Conservation (phyloP, 1,140 invertebrate genomes). For the Aphelinus atriplicis region DNA sequence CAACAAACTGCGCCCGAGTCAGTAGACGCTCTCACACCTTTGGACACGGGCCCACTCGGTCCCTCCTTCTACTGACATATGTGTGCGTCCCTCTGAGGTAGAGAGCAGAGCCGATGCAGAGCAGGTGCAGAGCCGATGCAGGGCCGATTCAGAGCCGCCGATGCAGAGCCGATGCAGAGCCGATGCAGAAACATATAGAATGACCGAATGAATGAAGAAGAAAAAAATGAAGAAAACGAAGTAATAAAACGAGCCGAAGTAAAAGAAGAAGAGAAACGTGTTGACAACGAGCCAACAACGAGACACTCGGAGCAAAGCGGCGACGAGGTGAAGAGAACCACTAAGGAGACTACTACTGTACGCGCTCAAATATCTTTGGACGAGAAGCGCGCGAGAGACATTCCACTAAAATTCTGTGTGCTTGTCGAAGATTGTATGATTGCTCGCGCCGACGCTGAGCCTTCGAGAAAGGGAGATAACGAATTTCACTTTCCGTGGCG, state of each 20-base stretch:
- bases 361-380: background rate
- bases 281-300: background rate
- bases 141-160: too few species aligned
- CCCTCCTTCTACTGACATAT: background rate
- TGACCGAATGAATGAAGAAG: background rate
- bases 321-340: too few species aligned
- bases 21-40: conserved; percentile 44
- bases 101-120: background rate
- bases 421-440: conserved; percentile 16
- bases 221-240: background rate
- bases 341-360: too few species aligned
- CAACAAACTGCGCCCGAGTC: conserved; percentile 52
- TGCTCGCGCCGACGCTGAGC: background rate
- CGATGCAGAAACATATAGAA: too few species aligned
- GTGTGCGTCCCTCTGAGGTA: background rate
- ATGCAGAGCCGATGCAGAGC: too few species aligned
- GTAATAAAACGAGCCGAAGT: too few species aligned
- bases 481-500: too few species aligned
- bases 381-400: conserved; percentile 16
- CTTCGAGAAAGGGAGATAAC: too few species aligned
- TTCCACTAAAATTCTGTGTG: conserved; percentile 30
- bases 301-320: background rate
- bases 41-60: background rate
- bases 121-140: background rate
- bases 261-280: background rate